Evolutionary conservation across 2,888 invertebrate species (phyloP).

Genomic region (Parochlus steinenii): DNA sequence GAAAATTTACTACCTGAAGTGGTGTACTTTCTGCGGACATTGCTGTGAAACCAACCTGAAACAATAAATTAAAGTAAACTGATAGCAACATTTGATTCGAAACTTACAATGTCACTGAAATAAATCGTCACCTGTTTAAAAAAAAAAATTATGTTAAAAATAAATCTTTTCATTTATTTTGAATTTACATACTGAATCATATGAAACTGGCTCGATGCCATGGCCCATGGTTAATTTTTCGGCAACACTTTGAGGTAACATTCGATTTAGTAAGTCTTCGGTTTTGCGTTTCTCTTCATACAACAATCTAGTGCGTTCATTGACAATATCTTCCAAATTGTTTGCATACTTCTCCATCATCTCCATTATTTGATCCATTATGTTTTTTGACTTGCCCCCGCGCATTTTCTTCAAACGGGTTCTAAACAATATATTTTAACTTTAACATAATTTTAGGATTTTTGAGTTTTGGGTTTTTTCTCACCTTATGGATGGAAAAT

Average conservation of each 20-base stretch:
- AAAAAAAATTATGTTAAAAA: not conserved
- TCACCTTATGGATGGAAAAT: slow-evolving; percentile 59
- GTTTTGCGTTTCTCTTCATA: slow-evolving; percentile 88
- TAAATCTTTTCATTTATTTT: not conserved
- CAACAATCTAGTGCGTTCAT: slow-evolving; percentile 74
- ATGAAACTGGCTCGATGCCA: slow-evolving; percentile 84
- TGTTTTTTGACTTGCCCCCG: slow-evolving; percentile 69
- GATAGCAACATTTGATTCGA: too few relatives aligned
- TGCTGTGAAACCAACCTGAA: slow-evolving; percentile 88
- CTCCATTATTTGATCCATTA: slow-evolving; percentile 95
- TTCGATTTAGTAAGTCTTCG: slow-evolving; percentile 79
- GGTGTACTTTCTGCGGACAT: slow-evolving; percentile 92
- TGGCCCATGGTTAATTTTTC: slow-evolving; percentile 71
- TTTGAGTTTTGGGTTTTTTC: not conserved
- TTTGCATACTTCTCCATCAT: slow-evolving; percentile 96
- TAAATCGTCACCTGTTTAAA: slow-evolving; percentile 57
- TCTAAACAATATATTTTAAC: slow-evolving; percentile 16
- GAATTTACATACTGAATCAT: slow-evolving; percentile 55
- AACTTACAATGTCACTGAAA: slow-evolving; percentile 95
- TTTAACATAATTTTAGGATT: not conserved
- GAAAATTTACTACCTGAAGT: slow-evolving; percentile 85
- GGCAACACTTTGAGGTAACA: slow-evolving; percentile 90
- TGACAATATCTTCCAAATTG: slow-evolving; percentile 86
- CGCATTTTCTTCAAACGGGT: slow-evolving; percentile 74
- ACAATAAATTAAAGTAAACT: too few relatives aligned